A percentile compares a stretch with the other conserved stretches of the same genome.
Evolutionary conservation across 2,888 invertebrate species (phyloP).

Genomic region (Melieria omissa): DNA sequence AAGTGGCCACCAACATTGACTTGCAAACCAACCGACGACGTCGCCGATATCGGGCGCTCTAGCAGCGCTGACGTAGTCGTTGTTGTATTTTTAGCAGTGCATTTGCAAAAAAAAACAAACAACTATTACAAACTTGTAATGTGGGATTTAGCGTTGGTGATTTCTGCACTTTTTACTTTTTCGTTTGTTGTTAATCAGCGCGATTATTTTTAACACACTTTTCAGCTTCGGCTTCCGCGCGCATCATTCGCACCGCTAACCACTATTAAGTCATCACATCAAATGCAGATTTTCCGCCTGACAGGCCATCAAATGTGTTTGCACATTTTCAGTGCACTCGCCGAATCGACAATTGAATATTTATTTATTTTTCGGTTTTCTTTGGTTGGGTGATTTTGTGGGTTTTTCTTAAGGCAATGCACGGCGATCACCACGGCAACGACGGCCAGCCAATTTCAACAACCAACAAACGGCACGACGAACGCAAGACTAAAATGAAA

Average conservation of each 20-base stretch:
- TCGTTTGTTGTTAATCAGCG: not conserved
- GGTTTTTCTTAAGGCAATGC: no score
- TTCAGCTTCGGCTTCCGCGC: not conserved
- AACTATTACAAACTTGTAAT: constrained; percentile 18
- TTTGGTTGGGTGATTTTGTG: not conserved
- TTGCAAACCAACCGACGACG: not conserved
- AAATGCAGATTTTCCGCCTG: not conserved
- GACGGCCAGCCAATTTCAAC: constrained; percentile 7
- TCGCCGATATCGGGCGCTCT: not conserved
- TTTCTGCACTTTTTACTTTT: not conserved
- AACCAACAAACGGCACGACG: constrained; percentile 41
- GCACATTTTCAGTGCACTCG: no score
- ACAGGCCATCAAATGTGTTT: no score
- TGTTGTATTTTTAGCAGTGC: constrained; percentile 29
- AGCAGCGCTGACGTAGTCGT: constrained; percentile 29
- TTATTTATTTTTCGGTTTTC: constrained; percentile 1
- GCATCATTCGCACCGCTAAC: not conserved
- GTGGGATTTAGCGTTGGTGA: not conserved
- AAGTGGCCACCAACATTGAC: constrained; percentile 7
- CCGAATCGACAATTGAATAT: not conserved
- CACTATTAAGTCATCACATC: not conserved
- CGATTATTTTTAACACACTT: not conserved
- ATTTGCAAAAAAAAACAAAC: constrained; percentile 13
- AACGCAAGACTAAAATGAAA: constrained; percentile 49
- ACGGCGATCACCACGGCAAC: constrained; percentile 28